phyloP scores from a whole-genome alignment of 2,797 vertebrate genomes.

The Triplophysa bombifrons region DNA sequence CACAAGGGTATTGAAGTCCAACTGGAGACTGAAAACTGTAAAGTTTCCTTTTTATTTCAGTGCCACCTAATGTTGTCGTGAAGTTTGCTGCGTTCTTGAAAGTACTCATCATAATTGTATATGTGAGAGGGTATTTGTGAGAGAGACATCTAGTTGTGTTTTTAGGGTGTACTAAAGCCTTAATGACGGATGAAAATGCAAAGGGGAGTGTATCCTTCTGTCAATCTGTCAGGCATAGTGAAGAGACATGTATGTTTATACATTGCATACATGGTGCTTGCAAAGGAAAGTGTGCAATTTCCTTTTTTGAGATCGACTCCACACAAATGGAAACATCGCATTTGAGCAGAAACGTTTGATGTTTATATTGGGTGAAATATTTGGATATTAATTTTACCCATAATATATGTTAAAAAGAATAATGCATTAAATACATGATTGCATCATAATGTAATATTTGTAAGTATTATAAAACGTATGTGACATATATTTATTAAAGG shows the following conservation, averaged over 20 bases:
- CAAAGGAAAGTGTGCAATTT: constrained; percentile 6
- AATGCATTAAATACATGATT: neutral
- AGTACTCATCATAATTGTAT: neutral
- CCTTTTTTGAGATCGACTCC: neutral
- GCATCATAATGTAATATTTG: neutral
- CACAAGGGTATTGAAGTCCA: constrained; percentile 37
- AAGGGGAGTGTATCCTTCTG: constrained; percentile 4
- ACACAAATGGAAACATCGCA: neutral
- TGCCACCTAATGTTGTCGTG: constrained; percentile 6
- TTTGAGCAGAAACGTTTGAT: neutral
- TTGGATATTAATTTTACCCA: neutral
- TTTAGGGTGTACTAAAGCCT: constrained; percentile 2
- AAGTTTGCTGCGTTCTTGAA: constrained; percentile 1
- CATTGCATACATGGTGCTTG: neutral
- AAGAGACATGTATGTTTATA: neutral
- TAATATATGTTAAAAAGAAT: neutral
- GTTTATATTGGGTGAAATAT: neutral
- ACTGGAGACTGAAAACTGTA: constrained; percentile 48
- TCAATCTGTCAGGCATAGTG: constrained; percentile 9
- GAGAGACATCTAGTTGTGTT: constrained; percentile 21
- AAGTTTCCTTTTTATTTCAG: constrained; percentile 36
- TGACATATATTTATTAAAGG: neutral
- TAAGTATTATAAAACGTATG: constrained; percentile 5
- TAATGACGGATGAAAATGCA: constrained; percentile 6
- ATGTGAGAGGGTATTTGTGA: neutral